phyloP scores from a whole-genome alignment of 2,797 vertebrate species.

The Novumbra hubbsi region DNA sequence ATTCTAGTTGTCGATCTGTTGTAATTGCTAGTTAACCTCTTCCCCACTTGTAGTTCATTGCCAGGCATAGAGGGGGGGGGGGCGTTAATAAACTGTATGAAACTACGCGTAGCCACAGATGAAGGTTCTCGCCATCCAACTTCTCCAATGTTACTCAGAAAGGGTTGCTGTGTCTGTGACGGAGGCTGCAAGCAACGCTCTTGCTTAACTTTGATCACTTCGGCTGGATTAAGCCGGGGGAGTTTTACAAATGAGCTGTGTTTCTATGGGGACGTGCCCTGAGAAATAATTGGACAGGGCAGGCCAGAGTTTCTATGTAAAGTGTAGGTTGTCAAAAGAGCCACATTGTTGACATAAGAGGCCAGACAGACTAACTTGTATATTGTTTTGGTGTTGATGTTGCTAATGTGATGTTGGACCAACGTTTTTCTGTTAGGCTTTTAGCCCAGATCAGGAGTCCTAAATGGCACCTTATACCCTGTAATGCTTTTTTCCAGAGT shows the following conservation, averaged over 20 bases:
- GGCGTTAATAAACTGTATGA: neutral
- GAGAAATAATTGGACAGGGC: conserved; percentile 22
- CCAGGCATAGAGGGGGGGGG: neutral
- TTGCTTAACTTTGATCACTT: neutral
- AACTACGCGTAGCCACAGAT: neutral
- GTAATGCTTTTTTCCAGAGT: neutral
- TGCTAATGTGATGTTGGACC: neutral
- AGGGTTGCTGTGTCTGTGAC: neutral
- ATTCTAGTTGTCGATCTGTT: neutral
- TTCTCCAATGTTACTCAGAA: neutral
- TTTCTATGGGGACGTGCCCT: conserved; percentile 11
- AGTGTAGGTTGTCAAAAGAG: neutral
- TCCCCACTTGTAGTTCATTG: neutral
- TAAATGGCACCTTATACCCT: neutral
- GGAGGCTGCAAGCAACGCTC: no score
- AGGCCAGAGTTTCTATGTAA: neutral
- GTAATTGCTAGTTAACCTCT: neutral
- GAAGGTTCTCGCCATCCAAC: neutral
- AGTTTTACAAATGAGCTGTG: neutral
- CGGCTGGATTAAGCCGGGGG: neutral
- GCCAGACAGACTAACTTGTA: neutral
- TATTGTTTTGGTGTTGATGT: neutral
- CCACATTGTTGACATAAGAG: neutral
- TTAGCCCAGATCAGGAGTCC: neutral
- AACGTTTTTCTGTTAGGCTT: no score